These are phyloP conservation scores for Zenarchopterus dispar DNA, from an alignment of 2,797 vertebrate species.

Conservation along the genomic window DNA sequence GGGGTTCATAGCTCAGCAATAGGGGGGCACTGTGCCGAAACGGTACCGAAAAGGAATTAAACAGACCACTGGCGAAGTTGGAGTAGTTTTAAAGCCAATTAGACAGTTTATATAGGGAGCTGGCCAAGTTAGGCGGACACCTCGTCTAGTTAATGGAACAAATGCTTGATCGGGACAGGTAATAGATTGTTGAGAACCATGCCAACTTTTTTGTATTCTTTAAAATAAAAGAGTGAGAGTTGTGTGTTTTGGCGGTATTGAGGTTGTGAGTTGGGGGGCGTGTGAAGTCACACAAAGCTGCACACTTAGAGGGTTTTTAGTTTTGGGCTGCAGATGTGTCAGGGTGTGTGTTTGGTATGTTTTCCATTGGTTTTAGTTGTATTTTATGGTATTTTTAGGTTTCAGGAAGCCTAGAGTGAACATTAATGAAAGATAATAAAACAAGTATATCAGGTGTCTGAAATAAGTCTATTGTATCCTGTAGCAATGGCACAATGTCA, in stretches of 20 bases:
- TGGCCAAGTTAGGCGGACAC: slow-evolving; percentile 18
- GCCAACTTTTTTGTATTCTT: slow-evolving; percentile 50
- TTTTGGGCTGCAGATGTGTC: slow-evolving; percentile 5
- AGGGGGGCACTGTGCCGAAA: slow-evolving; percentile 58
- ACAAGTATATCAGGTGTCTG: background rate
- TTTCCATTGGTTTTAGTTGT: slow-evolving; percentile 1
- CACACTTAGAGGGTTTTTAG: slow-evolving; percentile 40
- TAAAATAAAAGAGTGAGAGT: slow-evolving; percentile 1
- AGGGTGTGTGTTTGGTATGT: no score
- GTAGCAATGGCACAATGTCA: background rate
- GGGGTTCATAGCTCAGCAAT: slow-evolving; percentile 46
- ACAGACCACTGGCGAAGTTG: slow-evolving; percentile 57
- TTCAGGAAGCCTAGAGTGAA: slow-evolving; percentile 5
- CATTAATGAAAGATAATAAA: background rate
- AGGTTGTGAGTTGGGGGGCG: slow-evolving; percentile 30
- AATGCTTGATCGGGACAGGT: slow-evolving; percentile 34
- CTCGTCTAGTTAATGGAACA: slow-evolving; percentile 20
- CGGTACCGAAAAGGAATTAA: slow-evolving; percentile 64
- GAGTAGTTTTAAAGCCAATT: slow-evolving; percentile 51
- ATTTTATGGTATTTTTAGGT: slow-evolving; percentile 6
- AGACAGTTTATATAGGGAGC: slow-evolving; percentile 36
- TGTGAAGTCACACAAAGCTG: slow-evolving; percentile 41
- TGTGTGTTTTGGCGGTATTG: slow-evolving; percentile 32
- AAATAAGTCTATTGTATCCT: background rate
- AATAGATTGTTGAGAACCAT: slow-evolving; percentile 23